These are phyloP conservation scores for Limanda limanda DNA, from an alignment of 2,113 vertebrate species.

Conservation along the genomic window DNA sequence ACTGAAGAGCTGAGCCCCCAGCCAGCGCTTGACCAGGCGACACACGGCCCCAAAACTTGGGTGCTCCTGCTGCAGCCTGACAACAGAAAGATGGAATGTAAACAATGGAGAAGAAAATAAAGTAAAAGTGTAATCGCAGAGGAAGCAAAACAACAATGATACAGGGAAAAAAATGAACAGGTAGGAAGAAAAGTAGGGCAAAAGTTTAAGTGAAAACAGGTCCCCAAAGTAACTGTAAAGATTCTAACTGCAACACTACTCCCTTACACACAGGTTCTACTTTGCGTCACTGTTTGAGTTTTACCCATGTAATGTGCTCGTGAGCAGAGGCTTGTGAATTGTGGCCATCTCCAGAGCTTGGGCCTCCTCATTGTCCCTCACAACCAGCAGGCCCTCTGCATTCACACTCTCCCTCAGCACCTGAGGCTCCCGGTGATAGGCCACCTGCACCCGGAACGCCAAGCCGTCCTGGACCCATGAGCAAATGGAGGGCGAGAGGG, in stretches of 20 bases:
- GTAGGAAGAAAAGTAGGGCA: not conserved
- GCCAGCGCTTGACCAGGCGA: constrained; percentile 94
- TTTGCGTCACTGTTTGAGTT: not conserved
- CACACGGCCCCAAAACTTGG: constrained; percentile 87
- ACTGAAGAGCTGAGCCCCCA: constrained; percentile 89
- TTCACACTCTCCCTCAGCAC: constrained; percentile 88
- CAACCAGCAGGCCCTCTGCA: constrained; percentile 87
- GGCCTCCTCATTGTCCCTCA: constrained; percentile 89
- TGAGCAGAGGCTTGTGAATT: constrained; percentile 87
- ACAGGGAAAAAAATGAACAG: not conserved
- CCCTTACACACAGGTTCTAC: not conserved
- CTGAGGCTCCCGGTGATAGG: constrained; percentile 93
- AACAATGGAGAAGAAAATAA: not conserved
- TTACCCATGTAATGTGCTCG: constrained; percentile 94
- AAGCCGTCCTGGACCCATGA: constrained; percentile 86
- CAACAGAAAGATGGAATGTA: not conserved
- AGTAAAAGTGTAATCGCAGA: not conserved
- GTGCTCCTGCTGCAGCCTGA: constrained; percentile 94
- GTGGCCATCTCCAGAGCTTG: constrained; percentile 88
- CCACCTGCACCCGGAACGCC: constrained; percentile 90
- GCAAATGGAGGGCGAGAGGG: not conserved
- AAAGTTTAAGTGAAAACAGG: not conserved
- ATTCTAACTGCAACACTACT: not conserved
- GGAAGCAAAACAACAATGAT: not conserved
- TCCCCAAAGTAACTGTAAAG: not conserved